Base-by-base conservation (phyloP, 1,140 invertebrate species). In the Myzus persicae region DNA sequence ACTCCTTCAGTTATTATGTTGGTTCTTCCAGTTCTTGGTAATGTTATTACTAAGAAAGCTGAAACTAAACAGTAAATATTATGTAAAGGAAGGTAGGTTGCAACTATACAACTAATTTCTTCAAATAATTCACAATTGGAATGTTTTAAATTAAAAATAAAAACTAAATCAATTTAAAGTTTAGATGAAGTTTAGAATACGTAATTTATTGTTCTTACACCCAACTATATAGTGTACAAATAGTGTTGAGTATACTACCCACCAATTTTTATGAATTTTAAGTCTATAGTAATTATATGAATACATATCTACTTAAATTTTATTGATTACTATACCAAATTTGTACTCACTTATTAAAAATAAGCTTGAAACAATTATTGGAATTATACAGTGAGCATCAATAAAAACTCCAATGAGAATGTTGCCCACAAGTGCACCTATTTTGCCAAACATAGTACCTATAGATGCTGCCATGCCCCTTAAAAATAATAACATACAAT, bases 381-480 rank as follows among this genome's bases (percentile, higher is more conserved):
- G 91, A 31, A 93, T 38, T 54, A 85, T 38, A 54, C 91, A 93
- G 6, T 85, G 18, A 20, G n/a, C 81, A 54, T 93, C 91, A 24
- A 93, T 93, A 24, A 84, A 85, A 40, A 93, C 14, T 51, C 91
- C 91, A 38, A 93, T 81, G 2, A 93, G 22, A 11, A 93, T 44
- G 1, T 93, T 93, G 44, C 91, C 91, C 36, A 93, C 26, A 31
- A 93, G 81, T 85, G 91, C 91, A 22, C 91, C 91, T 38, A 85
- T 54, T 51, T 93, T 93, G 8, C 91, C 91, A 42, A 93, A 93
- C 44, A 67, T 93, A 7, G 44, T 44, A 20, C 91, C 91, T 51
- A 93, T 84, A 26, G 91, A 93, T 4, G 82, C 36, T n/a, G 91
- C 91, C 91, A 93, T 93, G 9, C 81, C 81, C 38, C 91, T 76